A percentile compares a stretch with the other conserved stretches of the same genome.
Conservation (phyloP, 2,797 vertebrate genomes). For the Rousettus madagascariensis region DNA sequence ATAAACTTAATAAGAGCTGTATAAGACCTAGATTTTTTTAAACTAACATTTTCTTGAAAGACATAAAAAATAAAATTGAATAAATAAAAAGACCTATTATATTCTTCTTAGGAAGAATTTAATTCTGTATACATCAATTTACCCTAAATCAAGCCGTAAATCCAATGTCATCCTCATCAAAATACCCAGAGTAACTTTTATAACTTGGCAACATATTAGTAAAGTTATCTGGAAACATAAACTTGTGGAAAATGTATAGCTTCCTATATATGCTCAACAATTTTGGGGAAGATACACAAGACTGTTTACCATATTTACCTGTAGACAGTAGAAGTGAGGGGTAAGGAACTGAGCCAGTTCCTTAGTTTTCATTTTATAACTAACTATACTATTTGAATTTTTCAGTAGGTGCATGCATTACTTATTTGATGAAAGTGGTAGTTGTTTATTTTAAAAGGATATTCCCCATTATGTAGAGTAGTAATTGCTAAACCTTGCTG, state of each 20-base stretch:
- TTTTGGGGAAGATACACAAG: neutral
- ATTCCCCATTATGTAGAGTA: neutral
- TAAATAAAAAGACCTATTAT: neutral
- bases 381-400: neutral
- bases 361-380: neutral
- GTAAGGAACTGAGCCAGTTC: neutral
- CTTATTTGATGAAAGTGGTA: neutral
- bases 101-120: neutral
- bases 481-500: neutral
- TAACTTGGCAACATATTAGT: neutral
- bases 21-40: neutral
- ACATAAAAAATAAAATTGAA: conserved; percentile 3
- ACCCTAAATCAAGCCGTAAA: neutral
- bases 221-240: neutral
- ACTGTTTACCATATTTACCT: neutral
- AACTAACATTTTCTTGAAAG: neutral
- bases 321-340: neutral
- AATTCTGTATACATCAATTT: neutral
- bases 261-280: neutral
- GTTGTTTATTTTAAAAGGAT: neutral
- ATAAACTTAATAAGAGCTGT: neutral
- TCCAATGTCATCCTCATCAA: neutral
- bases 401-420: neutral
- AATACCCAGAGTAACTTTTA: neutral
- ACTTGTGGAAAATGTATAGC: neutral